Percentiles rank a stretch among this genome's conserved stretches.
These are phyloP conservation scores for Neoitamus cyanurus DNA, from an alignment of 2,888 invertebrate species.

Conservation along the genomic window DNA sequence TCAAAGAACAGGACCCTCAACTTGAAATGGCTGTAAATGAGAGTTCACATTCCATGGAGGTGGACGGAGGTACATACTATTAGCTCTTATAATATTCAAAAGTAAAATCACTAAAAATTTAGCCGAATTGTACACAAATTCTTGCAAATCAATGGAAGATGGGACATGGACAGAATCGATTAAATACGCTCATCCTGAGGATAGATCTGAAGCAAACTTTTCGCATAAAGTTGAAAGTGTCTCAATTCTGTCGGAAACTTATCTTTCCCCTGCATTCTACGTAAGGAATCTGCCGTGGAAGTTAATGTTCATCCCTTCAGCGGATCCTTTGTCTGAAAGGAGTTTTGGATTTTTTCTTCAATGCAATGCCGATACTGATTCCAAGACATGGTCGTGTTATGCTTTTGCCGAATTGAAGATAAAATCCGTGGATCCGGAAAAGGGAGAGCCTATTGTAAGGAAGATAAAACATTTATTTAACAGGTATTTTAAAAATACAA, in stretches of 20 bases:
- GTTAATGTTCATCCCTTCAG: conserved; percentile 91
- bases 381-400: conserved; percentile 95
- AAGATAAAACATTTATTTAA: conserved; percentile 97
- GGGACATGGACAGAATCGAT: not conserved
- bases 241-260: conserved; percentile 83
- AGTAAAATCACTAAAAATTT: not conserved
- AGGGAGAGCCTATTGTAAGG: conserved; percentile 79
- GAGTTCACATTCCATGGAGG: not conserved
- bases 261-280: conserved; percentile 87
- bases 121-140: not conserved
- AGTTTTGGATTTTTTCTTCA: conserved; percentile 85
- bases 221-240: conserved; percentile 85
- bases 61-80: not conserved
- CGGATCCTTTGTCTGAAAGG: conserved; percentile 62
- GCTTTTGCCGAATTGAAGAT: conserved; percentile 91
- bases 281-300: conserved; percentile 97
- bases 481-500: no score
- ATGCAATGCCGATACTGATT: conserved; percentile 96
- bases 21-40: not conserved
- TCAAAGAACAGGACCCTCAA: not conserved
- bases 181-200: conserved; percentile 68
- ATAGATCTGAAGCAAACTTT: conserved; percentile 92
- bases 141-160: not conserved
- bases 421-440: conserved; percentile 83
- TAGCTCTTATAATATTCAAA: not conserved